A percentile compares a stretch with the other conserved stretches of the same genome.
Evolutionary conservation across 1,140 invertebrate genomes (phyloP).

Genomic region (Telenomus remus): DNA sequence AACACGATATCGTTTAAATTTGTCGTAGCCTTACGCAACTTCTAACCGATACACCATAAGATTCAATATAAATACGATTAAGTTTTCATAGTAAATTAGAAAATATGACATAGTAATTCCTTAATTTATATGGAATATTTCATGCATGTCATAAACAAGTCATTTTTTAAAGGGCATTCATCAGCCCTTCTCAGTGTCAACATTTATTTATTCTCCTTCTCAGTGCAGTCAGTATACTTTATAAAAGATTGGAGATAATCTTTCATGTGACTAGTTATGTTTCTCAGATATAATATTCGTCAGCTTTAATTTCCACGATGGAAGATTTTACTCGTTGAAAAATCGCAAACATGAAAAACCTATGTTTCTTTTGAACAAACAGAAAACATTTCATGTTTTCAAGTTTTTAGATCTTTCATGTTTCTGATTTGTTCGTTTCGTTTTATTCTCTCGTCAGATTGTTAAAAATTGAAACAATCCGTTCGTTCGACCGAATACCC

Average conservation of each 20-base stretch:
- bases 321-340: conserved; percentile 14
- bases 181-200: background rate
- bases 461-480: conserved; percentile 9
- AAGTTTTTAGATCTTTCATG: conserved; percentile 7
- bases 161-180: too few relatives aligned
- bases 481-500: conserved; percentile 11
- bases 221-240: conserved; percentile 1
- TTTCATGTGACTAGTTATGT: conserved; percentile 46
- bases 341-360: conserved; percentile 17
- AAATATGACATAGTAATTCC: too few relatives aligned
- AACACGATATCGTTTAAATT: background rate
- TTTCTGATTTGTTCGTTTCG: conserved; percentile 28
- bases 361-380: conserved; percentile 9
- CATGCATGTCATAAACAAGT: background rate
- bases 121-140: too few relatives aligned
- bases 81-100: too few relatives aligned
- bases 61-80: too few relatives aligned
- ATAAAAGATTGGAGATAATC: conserved; percentile 23
- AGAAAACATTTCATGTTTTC: background rate
- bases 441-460: conserved; percentile 15
- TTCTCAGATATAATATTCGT: conserved; percentile 36
- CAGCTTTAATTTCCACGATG: conserved; percentile 6
- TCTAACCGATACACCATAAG: too few relatives aligned
- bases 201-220: conserved; percentile 14
- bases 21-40: background rate